Evolutionary conservation across 2,888 invertebrate genomes (phyloP), one percentile per base, ranked within the genome.

Genomic region (Rhabditoides inermis): DNA sequence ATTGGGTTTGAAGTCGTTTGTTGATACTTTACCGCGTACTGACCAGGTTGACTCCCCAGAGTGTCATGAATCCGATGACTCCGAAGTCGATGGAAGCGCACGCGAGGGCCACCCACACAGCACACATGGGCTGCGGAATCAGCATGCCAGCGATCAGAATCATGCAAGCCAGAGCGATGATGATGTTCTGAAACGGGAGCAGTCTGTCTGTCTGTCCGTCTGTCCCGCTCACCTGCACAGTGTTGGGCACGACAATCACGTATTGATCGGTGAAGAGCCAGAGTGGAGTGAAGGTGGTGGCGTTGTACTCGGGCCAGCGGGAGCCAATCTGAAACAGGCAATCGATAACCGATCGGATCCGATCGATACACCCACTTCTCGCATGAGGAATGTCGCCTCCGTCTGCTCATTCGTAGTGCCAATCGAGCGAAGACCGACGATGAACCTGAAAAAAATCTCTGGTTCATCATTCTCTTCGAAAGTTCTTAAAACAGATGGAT

Each of bases 61-160:
- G 80, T 0, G 91, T 87, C 92, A 92, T 92, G 81, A 90, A 92
- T 7, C 92, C 92, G 2, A 90, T 86, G 0, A 92, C 91, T 2
- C 92, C 91, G 12, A 86, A 80, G 78, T 91, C 91, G 64, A 92
- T 91, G 10, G 90, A 90, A 52, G 90, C 85, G 56, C 91, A 90
- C 70, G 90, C 89, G 76, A 91, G 86, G 3, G 90, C 90, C 0
- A 92, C 90, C 90, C 91, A 92, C 5, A 92, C 79, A 0, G 89
- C 88, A 78, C 91, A 91, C 25, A 89, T 80, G 3, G 89, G 83
- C 76, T 90, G 89, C 0, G 92, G 92, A 49, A 92, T 91, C 77
- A 92, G 89, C 59, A 91, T 84, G 73, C 91, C 86, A 0, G 90
- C 88, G 41, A 90, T 88, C 50, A 88, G 81, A 86, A 91, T 89